Base-by-base conservation (phyloP, 2,888 invertebrate genomes). In the Drosophila nr. perissopoda region DNA sequence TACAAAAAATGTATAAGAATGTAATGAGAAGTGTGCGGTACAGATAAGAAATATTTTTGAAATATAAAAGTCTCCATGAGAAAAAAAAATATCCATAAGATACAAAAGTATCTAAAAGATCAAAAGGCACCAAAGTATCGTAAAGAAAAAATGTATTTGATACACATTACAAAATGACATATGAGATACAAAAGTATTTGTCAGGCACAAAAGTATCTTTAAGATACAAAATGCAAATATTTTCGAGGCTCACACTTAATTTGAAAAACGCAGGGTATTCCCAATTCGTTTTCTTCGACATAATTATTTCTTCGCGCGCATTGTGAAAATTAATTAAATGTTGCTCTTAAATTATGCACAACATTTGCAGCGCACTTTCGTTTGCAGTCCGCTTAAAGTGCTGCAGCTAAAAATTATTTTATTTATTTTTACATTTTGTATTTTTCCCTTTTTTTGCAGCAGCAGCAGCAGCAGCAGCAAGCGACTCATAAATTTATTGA, bases 271-370 rank as follows among this genome's bases (percentile, higher is more conserved):
- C 31, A 57, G 73, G 48, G 60, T 58, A 64, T 56, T 36, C 4
- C 13, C 29, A 21, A 2, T 6, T 0, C n/a, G 27, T 1, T 16
- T 2, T 6, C 0, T 16, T 2, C 18, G 3, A 5, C 6, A 25
- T 25, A 10, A 29, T 13, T 38, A 52, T 27, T 21, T 10, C 49
- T 69, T 42, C 10, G 46, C 27, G 29, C 33, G 54, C 63, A 58
- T 87, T 70, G 67, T 79, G 73, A 46, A 68, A 84, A 74, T 84
- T 81, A 87, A 83, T 88, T 79, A 70, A 82, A 62, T 67, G 61
- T 27, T 56, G 36, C 59, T 57, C 67, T 82, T 67, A 57, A 81
- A 81, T 72, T 70, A 77, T 74, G 69, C 63, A 59, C 64, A 62
- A 62, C 64, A 74, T 65, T 74, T 69, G n/a, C 61, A 36, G 31